Conservation (phyloP, 1,140 invertebrate genomes). For the Leptinotarsa lineolata region DNA sequence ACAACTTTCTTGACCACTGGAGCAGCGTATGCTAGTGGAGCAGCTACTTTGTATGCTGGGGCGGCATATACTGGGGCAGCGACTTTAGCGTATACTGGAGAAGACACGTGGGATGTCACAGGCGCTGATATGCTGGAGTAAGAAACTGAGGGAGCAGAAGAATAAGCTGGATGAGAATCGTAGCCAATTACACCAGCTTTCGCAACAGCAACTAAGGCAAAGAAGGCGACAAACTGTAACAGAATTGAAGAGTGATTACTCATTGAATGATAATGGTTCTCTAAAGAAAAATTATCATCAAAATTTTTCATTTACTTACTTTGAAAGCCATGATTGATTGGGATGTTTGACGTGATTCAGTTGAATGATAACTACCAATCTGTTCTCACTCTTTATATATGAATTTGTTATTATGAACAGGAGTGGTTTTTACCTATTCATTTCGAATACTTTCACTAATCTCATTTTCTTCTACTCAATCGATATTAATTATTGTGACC, state of each 20-base stretch:
- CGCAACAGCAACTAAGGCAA: background rate
- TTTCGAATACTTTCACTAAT: conserved; percentile 8
- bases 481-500: background rate
- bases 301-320: conserved; percentile 5
- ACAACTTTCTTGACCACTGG: conserved; percentile 15
- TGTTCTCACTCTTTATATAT: conserved; percentile 13
- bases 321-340: conserved; percentile 18
- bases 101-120: background rate
- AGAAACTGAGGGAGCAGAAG: conserved; percentile 12
- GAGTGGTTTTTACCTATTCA: conserved; percentile 9
- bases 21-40: conserved; percentile 11
- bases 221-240: conserved; percentile 5
- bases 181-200: background rate
- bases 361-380: background rate
- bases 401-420: background rate
- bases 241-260: background rate
- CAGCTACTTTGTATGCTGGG: conserved; percentile 25
- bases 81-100: conserved; percentile 1
- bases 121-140: conserved; percentile 3
- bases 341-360: background rate
- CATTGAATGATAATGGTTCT: no score
- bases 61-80: conserved; percentile 20
- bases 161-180: conserved; percentile 9
- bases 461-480: background rate
- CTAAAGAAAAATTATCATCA: no score